Conservation (phyloP, 2,797 vertebrate genomes). For the Fringilla coelebs region DNA sequence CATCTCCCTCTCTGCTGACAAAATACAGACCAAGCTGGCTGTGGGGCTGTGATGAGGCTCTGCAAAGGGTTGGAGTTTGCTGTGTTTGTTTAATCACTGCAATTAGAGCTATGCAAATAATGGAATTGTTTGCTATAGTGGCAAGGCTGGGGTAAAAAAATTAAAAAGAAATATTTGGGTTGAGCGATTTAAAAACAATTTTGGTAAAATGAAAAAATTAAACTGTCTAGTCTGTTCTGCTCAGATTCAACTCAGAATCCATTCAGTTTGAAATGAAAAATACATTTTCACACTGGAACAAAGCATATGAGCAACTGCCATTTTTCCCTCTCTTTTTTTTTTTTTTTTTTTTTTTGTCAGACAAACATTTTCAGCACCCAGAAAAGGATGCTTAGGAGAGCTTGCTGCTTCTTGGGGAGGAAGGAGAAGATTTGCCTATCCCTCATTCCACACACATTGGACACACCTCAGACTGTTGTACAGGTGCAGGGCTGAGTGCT, state of each 20-base stretch:
- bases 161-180: background rate
- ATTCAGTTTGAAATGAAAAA: slow-evolving; percentile 24
- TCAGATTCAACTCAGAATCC: background rate
- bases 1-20: slow-evolving; percentile 25
- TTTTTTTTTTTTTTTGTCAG: background rate
- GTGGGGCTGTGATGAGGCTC: slow-evolving; percentile 35
- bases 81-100: slow-evolving; percentile 54
- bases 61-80: background rate
- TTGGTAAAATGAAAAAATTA: background rate
- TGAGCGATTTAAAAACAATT: background rate
- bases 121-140: slow-evolving; percentile 32
- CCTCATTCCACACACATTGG: background rate
- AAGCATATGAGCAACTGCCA: background rate
- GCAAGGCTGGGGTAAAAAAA: background rate
- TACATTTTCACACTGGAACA: background rate
- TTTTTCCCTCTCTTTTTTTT: background rate
- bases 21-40: slow-evolving; percentile 50
- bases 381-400: background rate
- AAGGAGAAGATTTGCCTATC: background rate
- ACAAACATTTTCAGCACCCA: background rate
- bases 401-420: background rate
- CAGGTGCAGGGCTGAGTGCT: background rate
- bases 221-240: background rate
- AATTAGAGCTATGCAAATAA: slow-evolving; percentile 59
- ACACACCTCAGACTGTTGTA: accelerated